Evolutionary conservation across 2,888 invertebrate species (phyloP), one percentile per base, ranked within the genome.

Genomic region (Eutolmus rufibarbis): DNA sequence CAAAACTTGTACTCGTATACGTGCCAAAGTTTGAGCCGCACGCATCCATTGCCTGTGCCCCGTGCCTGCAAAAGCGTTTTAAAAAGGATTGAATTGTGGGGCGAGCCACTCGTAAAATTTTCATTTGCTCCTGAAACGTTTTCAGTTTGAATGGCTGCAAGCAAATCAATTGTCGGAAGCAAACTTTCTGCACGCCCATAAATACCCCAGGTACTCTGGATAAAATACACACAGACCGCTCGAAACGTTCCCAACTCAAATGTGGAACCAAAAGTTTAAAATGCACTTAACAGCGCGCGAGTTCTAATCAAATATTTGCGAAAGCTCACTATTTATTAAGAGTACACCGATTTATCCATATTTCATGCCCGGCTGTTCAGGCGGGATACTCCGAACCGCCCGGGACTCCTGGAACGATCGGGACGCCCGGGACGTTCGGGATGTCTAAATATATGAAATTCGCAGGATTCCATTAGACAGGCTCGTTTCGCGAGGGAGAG

Each of bases 181-280:
- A 43, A 78, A 78, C 78, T 40, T 37, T 40, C 23, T 78, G 43
- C 5, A 14, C 34, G 16, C 9, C 16, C 43, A 40, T n/a, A 78
- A 78, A 37, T 78, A 78, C 40, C 16, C 78, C 78, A 40, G 43
- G 40, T 78, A 78, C 78, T 78, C 78, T 43, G 7, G 43, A 9
- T 40, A 19, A 77, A 78, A 9, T 43, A 78, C 78, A 78, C 43
- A 78, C 43, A 78, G 19, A 78, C 16, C 40, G 37, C 78, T 78
- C 43, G 40, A 78, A 78, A n/a, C 78, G 23, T 78, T 40, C 76
- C 28, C 78, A 43, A 78, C 43, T 43, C 78, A 40, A 78, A 78
- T 78, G 78, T 78, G 78, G 43, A 78, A 78, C 78, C 78, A 43
- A 78, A 78, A 78, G 78, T 78, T 78, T 78, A 78, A 78, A 78